A percentile compares a stretch with the other conserved stretches of the same genome.
Conservation (phyloP, 2,888 invertebrate genomes). For the Zygothrica quintamaculata region DNA sequence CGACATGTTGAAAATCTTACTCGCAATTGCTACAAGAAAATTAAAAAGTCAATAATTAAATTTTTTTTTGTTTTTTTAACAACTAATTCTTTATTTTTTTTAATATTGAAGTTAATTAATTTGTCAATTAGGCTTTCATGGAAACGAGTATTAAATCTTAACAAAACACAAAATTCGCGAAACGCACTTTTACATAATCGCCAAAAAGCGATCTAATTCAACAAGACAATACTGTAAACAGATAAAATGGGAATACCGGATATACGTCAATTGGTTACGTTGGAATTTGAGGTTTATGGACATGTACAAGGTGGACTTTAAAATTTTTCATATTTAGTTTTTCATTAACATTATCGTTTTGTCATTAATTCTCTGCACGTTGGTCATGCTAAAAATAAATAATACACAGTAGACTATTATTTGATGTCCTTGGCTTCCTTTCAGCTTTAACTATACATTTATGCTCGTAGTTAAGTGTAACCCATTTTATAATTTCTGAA, state of each 20-base stretch:
- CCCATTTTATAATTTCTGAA: constrained; percentile 12
- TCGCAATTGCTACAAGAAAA: constrained; percentile 27
- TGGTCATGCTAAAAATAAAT: constrained; percentile 57
- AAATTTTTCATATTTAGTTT: neutral
- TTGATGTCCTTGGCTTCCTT: constrained; percentile 63
- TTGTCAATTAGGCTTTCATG: too few relatives aligned
- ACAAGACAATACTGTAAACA: neutral
- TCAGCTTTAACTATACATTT: neutral
- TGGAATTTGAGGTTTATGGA: constrained; percentile 95
- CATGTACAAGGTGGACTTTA: constrained; percentile 91
- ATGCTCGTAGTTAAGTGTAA: neutral
- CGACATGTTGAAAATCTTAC: constrained; percentile 70
- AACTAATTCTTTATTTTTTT: neutral
- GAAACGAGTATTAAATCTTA: too few relatives aligned
- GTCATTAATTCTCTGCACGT: neutral
- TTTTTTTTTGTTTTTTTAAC: neutral
- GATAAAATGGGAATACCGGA: constrained; percentile 86
- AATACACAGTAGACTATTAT: constrained; percentile 40
- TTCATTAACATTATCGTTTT: neutral
- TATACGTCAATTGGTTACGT: constrained; percentile 89
- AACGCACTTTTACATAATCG: constrained; percentile 49
- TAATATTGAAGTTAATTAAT: neutral
- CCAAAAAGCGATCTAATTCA: constrained; percentile 4
- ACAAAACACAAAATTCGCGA: neutral
- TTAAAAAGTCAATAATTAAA: neutral